Conservation (phyloP, 2,113 vertebrate genomes). For the Erpornis zantholeuca region DNA sequence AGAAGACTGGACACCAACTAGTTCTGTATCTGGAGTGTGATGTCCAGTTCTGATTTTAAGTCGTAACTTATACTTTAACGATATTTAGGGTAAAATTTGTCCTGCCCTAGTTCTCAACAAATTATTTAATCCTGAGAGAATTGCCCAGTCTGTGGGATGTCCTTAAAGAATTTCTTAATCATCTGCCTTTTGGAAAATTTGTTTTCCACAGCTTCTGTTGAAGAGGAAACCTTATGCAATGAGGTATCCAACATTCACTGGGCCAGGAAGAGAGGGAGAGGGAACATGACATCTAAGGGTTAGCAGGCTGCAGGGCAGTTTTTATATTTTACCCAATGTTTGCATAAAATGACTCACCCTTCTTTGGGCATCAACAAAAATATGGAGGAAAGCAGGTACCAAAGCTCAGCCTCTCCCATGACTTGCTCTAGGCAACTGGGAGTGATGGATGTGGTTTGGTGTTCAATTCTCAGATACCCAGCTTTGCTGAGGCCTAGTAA, state of each 20-base stretch:
- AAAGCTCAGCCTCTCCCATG: neutral
- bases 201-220: neutral
- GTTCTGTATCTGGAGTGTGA: neutral
- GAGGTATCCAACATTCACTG: neutral
- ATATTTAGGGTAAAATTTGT: neutral
- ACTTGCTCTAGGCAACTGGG: neutral
- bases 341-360: neutral
- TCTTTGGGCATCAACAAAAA: neutral
- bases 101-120: neutral
- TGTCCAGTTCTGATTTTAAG: neutral
- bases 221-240: neutral
- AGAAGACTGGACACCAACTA: neutral
- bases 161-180: slow-evolving; percentile 24
- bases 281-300: neutral
- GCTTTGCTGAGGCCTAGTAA: neutral
- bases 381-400: neutral
- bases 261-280: neutral
- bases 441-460: neutral
- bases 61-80: neutral
- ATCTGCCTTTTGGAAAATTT: slow-evolving; percentile 1
- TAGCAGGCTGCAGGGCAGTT: neutral
- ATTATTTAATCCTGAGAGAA: neutral
- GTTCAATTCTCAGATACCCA: neutral
- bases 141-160: neutral
- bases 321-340: neutral